These are phyloP conservation scores for Myotis brandtii DNA, from an alignment of 2,113 vertebrate species.

Conservation along the genomic window DNA sequence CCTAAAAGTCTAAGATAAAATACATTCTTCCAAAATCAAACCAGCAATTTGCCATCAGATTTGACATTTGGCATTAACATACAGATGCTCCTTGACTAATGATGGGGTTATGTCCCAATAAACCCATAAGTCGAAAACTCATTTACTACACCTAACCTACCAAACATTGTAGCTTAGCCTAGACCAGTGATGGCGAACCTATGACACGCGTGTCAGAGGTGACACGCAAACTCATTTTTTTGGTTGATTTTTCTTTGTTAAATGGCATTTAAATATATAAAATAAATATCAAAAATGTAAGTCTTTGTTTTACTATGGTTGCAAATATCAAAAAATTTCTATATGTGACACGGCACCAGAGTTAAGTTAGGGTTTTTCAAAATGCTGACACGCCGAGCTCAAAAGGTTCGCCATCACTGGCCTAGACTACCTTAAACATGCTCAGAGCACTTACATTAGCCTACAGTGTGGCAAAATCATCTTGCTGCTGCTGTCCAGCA, in stretches of 20 bases:
- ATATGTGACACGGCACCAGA: too few relatives aligned
- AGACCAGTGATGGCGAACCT: background rate
- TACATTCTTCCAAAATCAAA: slow-evolving; percentile 42
- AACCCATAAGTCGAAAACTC: background rate
- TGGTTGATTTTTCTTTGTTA: too few relatives aligned
- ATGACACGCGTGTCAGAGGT: too few relatives aligned
- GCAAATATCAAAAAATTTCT: too few relatives aligned
- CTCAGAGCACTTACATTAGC: background rate
- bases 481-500: background rate
- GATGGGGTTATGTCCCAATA: background rate
- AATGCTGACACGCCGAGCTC: too few relatives aligned
- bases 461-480: background rate
- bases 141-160: background rate
- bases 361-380: too few relatives aligned
- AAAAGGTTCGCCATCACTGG: too few relatives aligned
- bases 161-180: background rate
- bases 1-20: slow-evolving; percentile 14
- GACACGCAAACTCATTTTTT: too few relatives aligned
- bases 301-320: too few relatives aligned
- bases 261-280: too few relatives aligned
- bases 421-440: background rate
- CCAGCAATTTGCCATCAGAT: background rate
- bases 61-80: background rate
- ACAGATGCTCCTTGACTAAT: background rate
- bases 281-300: too few relatives aligned